Conservation (phyloP, 2,797 vertebrate genomes). For the Salmo trutta region DNA sequence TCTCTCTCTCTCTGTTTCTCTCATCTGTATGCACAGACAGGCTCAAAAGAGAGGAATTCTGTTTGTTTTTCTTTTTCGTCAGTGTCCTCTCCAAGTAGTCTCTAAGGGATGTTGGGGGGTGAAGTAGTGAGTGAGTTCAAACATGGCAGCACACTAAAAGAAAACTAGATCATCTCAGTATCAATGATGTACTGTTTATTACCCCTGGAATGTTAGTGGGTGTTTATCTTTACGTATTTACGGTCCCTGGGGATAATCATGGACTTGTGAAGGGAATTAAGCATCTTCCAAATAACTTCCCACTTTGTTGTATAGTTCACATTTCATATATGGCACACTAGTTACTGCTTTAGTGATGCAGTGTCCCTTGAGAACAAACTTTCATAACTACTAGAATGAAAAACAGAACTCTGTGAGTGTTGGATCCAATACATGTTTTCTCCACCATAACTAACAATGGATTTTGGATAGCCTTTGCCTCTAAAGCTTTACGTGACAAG, state of each 20-base stretch:
- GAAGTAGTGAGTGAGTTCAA: background rate
- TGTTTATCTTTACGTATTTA: background rate
- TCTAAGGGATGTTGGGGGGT: constrained; percentile 10
- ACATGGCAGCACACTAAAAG: background rate
- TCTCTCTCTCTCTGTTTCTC: background rate
- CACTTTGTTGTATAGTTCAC: background rate
- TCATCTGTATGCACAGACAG: constrained; percentile 19
- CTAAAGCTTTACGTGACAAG: constrained; percentile 38
- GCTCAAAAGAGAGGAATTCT: constrained; percentile 21
- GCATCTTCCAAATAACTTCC: background rate
- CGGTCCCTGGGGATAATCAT: background rate
- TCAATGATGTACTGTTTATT: background rate
- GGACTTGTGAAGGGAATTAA: background rate
- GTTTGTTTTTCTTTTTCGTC: constrained; percentile 47
- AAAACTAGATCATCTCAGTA: constrained; percentile 1
- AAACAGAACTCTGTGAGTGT: background rate
- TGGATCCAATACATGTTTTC: background rate
- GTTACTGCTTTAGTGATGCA: background rate
- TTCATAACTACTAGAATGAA: constrained; percentile 12
- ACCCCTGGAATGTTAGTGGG: background rate
- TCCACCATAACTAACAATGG: constrained; percentile 38
- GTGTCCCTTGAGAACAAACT: background rate
- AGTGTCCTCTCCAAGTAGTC: constrained; percentile 28
- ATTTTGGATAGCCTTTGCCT: constrained; percentile 39
- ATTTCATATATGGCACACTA: background rate